Conservation (phyloP, 2,888 invertebrate genomes). For the Mythimna lalbum region DNA sequence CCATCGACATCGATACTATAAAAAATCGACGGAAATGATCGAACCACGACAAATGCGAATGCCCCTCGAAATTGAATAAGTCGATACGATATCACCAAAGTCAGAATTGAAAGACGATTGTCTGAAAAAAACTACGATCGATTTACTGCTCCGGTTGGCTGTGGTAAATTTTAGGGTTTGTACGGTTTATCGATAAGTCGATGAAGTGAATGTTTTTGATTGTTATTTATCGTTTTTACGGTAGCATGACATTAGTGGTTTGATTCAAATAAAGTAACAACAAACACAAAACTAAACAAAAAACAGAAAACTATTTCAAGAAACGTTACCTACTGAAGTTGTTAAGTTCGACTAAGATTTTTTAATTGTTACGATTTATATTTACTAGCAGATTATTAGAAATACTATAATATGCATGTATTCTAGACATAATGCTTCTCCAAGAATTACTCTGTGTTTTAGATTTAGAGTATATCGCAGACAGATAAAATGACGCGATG, state of each 20-base stretch:
- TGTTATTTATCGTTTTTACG: neutral
- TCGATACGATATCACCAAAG: constrained; percentile 89
- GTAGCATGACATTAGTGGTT: neutral
- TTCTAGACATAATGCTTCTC: too few relatives aligned
- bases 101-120: constrained; percentile 87
- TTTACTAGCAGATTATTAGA: too few relatives aligned
- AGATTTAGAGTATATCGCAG: too few relatives aligned
- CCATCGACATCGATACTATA: constrained; percentile 79
- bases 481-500: too few relatives aligned
- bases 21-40: constrained; percentile 84
- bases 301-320: neutral
- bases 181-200: constrained; percentile 62
- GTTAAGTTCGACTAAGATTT: neutral
- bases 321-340: neutral
- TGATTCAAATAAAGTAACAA: neutral
- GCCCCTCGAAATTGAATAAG: constrained; percentile 88
- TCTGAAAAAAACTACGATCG: constrained; percentile 84
- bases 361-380: too few relatives aligned
- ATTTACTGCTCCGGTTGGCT: constrained; percentile 80
- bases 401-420: too few relatives aligned
- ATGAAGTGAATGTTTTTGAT: constrained; percentile 20
- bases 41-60: constrained; percentile 84
- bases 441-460: too few relatives aligned
- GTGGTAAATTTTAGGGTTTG: constrained; percentile 64
- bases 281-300: too few relatives aligned